phyloP scores from a whole-genome alignment of 2,113 vertebrate genomes.

The Nothocercus julius region DNA sequence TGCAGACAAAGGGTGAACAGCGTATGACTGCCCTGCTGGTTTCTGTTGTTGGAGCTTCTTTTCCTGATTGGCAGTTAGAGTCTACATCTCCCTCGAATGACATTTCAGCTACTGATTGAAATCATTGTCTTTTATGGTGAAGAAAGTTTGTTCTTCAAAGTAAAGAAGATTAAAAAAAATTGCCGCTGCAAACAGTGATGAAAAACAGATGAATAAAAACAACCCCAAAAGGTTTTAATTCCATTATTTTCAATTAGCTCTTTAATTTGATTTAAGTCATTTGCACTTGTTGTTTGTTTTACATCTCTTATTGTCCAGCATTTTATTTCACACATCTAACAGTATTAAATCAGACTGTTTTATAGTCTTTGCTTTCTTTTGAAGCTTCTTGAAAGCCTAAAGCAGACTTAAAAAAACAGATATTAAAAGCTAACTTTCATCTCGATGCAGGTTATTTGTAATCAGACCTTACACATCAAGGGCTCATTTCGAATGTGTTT shows the following conservation, averaged over 20 bases:
- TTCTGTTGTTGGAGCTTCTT: not conserved
- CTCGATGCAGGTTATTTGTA: slow-evolving; percentile 70
- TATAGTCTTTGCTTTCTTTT: slow-evolving; percentile 65
- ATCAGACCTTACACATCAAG: slow-evolving; percentile 68
- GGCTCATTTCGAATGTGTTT: slow-evolving; percentile 44
- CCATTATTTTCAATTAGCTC: slow-evolving; percentile 69
- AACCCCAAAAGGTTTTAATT: slow-evolving; percentile 68
- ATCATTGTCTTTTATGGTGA: slow-evolving; percentile 51
- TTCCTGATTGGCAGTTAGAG: slow-evolving; percentile 29
- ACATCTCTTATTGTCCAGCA: slow-evolving; percentile 62
- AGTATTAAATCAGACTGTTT: slow-evolving; percentile 71
- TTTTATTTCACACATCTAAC: slow-evolving; percentile 68
- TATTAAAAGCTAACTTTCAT: slow-evolving; percentile 68
- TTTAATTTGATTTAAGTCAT: slow-evolving; percentile 64
- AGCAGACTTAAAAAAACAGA: slow-evolving; percentile 14
- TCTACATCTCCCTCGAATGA: not conserved
- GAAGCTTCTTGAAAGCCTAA: slow-evolving; percentile 63
- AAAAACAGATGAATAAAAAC: slow-evolving; percentile 66
- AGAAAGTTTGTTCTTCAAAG: slow-evolving; percentile 77
- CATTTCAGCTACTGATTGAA: slow-evolving; percentile 57
- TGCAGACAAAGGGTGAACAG: rapidly evolving
- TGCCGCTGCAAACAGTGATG: slow-evolving; percentile 54
- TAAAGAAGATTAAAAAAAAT: slow-evolving; percentile 56
- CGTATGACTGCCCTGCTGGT: not conserved
- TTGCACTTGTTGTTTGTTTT: slow-evolving; percentile 66